Evolutionary conservation across 2,888 invertebrate genomes (phyloP), one percentile per base, ranked within the genome.

Genomic region (Caenorhabditis sp.): DNA sequence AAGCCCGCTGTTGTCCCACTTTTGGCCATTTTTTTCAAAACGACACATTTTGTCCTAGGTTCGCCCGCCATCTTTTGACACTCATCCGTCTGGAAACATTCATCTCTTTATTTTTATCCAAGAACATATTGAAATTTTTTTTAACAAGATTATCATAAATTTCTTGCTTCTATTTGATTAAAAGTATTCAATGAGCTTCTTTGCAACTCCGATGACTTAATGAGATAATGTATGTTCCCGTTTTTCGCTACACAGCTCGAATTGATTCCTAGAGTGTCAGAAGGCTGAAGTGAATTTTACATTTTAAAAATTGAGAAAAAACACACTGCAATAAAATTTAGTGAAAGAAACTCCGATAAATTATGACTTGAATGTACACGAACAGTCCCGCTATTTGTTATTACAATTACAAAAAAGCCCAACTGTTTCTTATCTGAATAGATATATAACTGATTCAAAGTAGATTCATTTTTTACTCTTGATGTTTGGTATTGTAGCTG

Each of bases 331-430:
- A 60, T 64, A 8, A 67, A 67, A 15, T 37, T 24, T 18, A 71
- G 8, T n/a, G 26, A 2, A n/a, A n/a, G n/a, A n/a, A n/a, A n/a
- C n/a, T n/a, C n/a, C n/a, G 62, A 51, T 11, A 64, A 53, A 6
- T 71, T 53, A 9, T 50, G 26, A 6, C 61, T 32, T 2, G 81
- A 76, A 26, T 81, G 81, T 32, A 76, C 26, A 1, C 81, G 76
- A 2, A 81, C 18, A 35, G 24, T 35, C 8, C 81, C 81, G 8
- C 76, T 47, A 22, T 81, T 81, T 0, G 67, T 28, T 0, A 76
- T 40, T 8, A 81, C 2, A 3, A 76, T n/a, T n/a, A 55, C 60
- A 28, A 76, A 67, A 3, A 37, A 47, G n/a, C 70, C 67, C 4
- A 37, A 55, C 5, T 35, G n/a, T 22, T 60, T 70, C 5, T 47